A percentile compares a stretch with the other conserved stretches of the same genome.
Conservation (phyloP, 2,888 invertebrate genomes). For the Quadroppia sp. region DNA sequence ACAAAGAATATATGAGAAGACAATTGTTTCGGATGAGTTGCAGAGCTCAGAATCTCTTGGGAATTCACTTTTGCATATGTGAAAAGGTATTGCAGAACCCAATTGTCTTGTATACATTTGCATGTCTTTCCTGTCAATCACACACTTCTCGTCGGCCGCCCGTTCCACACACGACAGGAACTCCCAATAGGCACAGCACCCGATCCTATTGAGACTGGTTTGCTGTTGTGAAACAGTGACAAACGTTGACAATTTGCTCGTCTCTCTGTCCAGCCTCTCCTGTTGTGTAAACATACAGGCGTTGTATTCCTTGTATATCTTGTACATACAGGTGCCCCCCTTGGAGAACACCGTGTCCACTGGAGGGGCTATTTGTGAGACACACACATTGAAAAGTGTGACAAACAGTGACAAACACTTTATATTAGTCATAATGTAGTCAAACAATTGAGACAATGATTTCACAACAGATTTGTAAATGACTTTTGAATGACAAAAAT, state of each 20-base stretch:
- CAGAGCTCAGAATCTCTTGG: conserved; percentile 31
- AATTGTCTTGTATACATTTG: conserved; percentile 35
- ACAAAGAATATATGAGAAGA: neutral
- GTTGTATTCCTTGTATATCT: conserved; percentile 33
- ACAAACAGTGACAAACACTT: neutral
- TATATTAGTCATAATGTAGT: conserved; percentile 22
- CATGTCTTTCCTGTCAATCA: conserved; percentile 37
- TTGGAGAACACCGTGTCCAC: conserved; percentile 40
- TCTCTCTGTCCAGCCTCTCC: conserved; percentile 31
- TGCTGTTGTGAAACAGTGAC: conserved; percentile 20
- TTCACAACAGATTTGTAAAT: too few relatives aligned
- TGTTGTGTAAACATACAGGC: conserved; percentile 35
- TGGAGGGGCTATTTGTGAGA: neutral
- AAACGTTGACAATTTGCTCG: neutral
- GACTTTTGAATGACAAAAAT: too few relatives aligned
- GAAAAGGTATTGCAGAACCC: conserved; percentile 34
- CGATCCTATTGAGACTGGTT: conserved; percentile 16
- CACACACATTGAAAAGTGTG: neutral
- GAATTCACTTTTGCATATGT: conserved; percentile 25
- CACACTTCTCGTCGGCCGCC: conserved; percentile 37
- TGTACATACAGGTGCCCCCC: conserved; percentile 41
- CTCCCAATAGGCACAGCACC: conserved; percentile 41
- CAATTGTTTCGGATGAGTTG: neutral
- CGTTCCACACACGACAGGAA: conserved; percentile 37
- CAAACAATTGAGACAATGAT: too few relatives aligned